Evolutionary conservation across 2,113 vertebrate species (phyloP).

Genomic region (Myanophis thanlyinensis): DNA sequence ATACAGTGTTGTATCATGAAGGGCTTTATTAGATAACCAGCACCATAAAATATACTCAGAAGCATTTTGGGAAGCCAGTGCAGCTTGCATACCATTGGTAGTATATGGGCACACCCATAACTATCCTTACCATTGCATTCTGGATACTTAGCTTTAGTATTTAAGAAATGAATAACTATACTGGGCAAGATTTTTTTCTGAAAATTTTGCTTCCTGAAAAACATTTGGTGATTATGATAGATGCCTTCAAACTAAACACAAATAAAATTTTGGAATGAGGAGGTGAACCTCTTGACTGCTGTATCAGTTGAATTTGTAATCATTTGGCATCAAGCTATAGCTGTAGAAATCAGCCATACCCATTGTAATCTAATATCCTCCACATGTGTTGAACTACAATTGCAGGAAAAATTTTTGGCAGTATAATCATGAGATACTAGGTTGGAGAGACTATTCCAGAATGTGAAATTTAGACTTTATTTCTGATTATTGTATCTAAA

Average conservation of each 20-base stretch:
- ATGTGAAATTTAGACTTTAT: background rate
- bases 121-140: background rate
- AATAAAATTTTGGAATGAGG: background rate
- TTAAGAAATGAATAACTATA: background rate
- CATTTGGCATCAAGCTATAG: background rate
- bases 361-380: background rate
- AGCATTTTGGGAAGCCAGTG: background rate
- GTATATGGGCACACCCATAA: background rate
- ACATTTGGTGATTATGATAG: background rate
- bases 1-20: background rate
- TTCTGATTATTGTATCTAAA: background rate
- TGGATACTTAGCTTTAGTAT: background rate
- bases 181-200: background rate
- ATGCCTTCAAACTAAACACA: background rate
- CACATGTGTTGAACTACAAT: background rate
- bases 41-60: background rate
- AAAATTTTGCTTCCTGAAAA: background rate
- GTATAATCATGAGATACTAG: background rate
- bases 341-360: background rate
- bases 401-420: background rate
- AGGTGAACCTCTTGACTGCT: background rate
- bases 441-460: background rate
- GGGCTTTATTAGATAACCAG: background rate
- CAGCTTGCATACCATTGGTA: background rate
- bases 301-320: background rate